These are phyloP conservation scores for Cephalopachus bancanus DNA, from an alignment of 2,797 vertebrate genomes.

Conservation along the genomic window DNA sequence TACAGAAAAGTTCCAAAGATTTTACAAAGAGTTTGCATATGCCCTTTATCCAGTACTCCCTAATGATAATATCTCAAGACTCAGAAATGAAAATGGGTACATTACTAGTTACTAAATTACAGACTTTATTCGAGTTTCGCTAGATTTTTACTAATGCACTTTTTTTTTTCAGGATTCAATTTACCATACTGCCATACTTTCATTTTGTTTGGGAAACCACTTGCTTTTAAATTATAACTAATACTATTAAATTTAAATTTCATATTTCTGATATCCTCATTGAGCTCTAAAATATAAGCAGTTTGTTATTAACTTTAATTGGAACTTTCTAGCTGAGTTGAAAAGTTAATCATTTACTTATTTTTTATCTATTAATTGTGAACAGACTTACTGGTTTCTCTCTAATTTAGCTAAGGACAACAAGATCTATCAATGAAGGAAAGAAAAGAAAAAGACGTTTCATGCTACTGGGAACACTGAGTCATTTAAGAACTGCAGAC, in stretches of 20 bases:
- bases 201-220: background rate
- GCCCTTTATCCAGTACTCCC: fast-evolving
- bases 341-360: background rate
- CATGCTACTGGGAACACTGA: background rate
- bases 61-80: background rate
- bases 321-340: background rate
- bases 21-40: background rate
- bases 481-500: background rate
- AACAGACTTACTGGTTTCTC: background rate
- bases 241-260: background rate
- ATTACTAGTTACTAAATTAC: background rate
- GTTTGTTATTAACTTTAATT: background rate
- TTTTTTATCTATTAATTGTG: background rate
- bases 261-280: background rate
- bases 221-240: slow-evolving; percentile 20
- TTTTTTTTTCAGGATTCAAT: background rate
- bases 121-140: background rate
- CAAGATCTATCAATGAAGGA: background rate
- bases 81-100: background rate
- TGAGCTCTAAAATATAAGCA: background rate
- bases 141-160: background rate
- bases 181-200: background rate
- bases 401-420: background rate
- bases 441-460: background rate
- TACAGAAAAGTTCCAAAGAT: background rate